A percentile compares a stretch with the other conserved stretches of the same genome.
Conservation (phyloP, 2,888 invertebrate genomes). For the Sipunculus nudus region DNA sequence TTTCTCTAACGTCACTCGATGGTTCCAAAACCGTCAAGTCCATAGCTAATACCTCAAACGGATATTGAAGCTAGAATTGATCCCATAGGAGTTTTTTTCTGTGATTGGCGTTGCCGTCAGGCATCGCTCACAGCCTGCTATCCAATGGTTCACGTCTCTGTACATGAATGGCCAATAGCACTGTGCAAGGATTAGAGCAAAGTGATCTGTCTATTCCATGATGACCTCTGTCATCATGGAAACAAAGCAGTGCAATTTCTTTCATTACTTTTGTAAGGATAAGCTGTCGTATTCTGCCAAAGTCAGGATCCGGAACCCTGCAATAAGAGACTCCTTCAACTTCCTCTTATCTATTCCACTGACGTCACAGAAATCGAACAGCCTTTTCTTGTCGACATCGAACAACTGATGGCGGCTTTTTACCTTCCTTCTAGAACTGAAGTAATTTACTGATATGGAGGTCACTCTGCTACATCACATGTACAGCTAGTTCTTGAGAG, state of each 20-base stretch:
- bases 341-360: too few species aligned
- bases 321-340: not conserved
- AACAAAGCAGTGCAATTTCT: too few species aligned
- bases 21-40: slow-evolving; percentile 27
- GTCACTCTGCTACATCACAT: too few species aligned
- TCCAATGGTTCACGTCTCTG: not conserved
- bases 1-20: slow-evolving; percentile 16
- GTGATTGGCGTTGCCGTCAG: not conserved
- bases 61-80: slow-evolving; percentile 10
- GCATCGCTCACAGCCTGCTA: not conserved
- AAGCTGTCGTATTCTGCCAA: not conserved
- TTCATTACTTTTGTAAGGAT: too few species aligned
- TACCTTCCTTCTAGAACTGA: too few species aligned
- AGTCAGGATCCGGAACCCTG: not conserved
- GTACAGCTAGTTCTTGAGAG: too few species aligned
- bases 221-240: not conserved
- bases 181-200: not conserved
- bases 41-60: slow-evolving; percentile 30
- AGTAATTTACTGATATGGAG: too few species aligned
- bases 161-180: not conserved
- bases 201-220: not conserved
- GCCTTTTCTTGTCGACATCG: too few species aligned
- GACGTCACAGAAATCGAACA: too few species aligned
- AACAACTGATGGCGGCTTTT: too few species aligned
- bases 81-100: slow-evolving; percentile 6